phyloP scores from a whole-genome alignment of 2,797 vertebrate genomes.

The Clarias laeviceps region DNA sequence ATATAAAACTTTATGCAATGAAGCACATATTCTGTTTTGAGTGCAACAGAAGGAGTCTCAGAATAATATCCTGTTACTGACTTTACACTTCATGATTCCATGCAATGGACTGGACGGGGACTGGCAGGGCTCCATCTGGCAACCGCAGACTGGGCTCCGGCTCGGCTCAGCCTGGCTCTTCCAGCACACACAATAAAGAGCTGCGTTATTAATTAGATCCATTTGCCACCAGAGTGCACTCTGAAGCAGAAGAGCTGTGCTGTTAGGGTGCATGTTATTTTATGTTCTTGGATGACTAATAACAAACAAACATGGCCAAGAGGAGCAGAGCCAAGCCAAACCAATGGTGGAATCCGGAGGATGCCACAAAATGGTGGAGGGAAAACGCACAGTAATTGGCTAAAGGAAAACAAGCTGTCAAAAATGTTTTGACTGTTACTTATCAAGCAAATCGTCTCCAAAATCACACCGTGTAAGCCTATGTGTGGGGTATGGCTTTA shows the following conservation, averaged over 20 bases:
- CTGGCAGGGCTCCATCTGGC: conserved; percentile 66
- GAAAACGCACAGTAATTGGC: conserved; percentile 61
- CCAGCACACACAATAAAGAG: conserved; percentile 66
- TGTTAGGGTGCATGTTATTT: conserved; percentile 60
- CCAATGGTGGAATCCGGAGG: conserved; percentile 58
- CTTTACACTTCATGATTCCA: conserved; percentile 73
- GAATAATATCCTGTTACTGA: conserved; percentile 77
- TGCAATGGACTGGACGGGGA: conserved; percentile 63
- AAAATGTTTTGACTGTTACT: conserved; percentile 56
- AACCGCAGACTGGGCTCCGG: conserved; percentile 51
- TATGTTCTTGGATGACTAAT: conserved; percentile 67
- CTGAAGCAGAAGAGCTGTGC: conserved; percentile 49
- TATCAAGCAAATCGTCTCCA: conserved; percentile 55
- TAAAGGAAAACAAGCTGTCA: conserved; percentile 63
- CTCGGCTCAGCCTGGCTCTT: conserved; percentile 57
- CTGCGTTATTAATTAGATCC: conserved; percentile 72
- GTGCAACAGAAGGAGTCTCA: conserved; percentile 68
- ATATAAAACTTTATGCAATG: conserved; percentile 64
- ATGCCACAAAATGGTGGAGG: conserved; percentile 55
- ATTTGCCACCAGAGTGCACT: conserved; percentile 67
- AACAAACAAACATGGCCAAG: conserved; percentile 68
- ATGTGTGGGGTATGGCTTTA: neutral
- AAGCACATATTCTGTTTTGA: conserved; percentile 71
- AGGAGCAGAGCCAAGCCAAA: conserved; percentile 57
- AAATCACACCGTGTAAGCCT: conserved; percentile 32